Evolutionary conservation across 2,797 vertebrate species (phyloP).

Genomic region (Eidolon dupreanum): DNA sequence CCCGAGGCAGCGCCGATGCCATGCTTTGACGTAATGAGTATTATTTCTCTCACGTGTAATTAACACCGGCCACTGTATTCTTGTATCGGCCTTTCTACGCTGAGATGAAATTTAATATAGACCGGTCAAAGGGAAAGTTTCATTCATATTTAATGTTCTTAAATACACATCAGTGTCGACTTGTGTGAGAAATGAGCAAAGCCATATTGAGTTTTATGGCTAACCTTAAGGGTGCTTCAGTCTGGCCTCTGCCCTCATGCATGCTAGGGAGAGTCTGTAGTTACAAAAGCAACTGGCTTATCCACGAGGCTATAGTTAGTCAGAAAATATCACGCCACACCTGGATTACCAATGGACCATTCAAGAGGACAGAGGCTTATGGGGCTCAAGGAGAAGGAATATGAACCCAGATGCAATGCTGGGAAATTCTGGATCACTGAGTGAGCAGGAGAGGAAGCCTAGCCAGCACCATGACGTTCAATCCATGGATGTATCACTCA

Average conservation of each 20-base stretch:
- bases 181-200: neutral
- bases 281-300: neutral
- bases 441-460: neutral
- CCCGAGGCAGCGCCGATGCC: conserved; percentile 6
- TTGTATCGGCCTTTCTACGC: neutral
- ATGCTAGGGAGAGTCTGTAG: neutral
- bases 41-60: conserved; percentile 50
- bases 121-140: neutral
- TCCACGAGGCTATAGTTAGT: neutral
- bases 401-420: neutral
- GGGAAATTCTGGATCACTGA: neutral
- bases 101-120: conserved; percentile 57
- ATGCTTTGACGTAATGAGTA: neutral
- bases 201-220: neutral
- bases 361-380: neutral
- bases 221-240: neutral
- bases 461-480: neutral
- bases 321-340: neutral
- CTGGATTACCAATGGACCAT: neutral
- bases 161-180: neutral
- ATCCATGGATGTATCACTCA: neutral
- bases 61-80: neutral
- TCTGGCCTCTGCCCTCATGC: neutral
- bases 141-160: conserved; percentile 34
- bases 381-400: neutral